Conservation (phyloP, 2,888 invertebrate species). For the Pegoplata infirma region DNA sequence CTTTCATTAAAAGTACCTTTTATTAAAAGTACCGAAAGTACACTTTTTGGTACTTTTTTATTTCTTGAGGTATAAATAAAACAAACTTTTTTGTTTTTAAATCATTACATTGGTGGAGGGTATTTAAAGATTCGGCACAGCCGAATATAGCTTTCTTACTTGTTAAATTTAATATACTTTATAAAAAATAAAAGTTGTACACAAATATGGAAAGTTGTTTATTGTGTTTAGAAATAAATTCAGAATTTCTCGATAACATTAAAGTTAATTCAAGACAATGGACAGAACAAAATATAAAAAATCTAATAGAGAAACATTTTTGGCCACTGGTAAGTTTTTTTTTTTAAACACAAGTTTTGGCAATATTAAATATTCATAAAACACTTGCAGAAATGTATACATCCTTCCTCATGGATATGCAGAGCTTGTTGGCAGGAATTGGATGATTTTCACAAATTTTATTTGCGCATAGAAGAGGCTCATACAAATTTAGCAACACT, state of each 20-base stretch:
- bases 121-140: no score
- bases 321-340: constrained; percentile 55
- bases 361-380: no score
- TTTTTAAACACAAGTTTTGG: no score
- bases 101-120: no score
- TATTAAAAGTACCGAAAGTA: no score
- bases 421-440: constrained; percentile 68
- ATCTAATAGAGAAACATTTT: constrained; percentile 40
- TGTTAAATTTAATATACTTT: no score
- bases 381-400: neutral
- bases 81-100: no score
- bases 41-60: no score
- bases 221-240: constrained; percentile 24
- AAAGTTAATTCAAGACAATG: constrained; percentile 42
- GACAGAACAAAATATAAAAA: constrained; percentile 14
- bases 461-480: constrained; percentile 66
- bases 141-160: no score
- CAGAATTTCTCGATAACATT: neutral
- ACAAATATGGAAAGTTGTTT: constrained; percentile 41
- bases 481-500: constrained; percentile 63
- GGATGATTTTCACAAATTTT: constrained; percentile 68
- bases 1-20: no score
- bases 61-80: no score
- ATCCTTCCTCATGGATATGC: constrained; percentile 61
- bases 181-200: constrained; percentile 51